Percentiles rank a stretch among this genome's conserved stretches.
Conservation (phyloP, 2,888 invertebrate genomes). For the Catocala nupta region DNA sequence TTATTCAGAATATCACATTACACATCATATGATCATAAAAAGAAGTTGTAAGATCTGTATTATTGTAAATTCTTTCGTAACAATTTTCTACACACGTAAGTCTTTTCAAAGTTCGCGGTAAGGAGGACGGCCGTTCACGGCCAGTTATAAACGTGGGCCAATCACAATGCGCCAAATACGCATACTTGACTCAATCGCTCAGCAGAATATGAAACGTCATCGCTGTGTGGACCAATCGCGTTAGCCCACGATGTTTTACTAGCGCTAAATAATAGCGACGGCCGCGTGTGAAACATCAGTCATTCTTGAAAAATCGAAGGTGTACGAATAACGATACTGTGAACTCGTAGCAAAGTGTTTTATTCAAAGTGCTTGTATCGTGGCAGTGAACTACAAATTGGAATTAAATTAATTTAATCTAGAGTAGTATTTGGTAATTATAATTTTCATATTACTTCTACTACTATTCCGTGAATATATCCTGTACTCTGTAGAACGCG, state of each 20-base stretch:
- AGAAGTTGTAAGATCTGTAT: too few relatives aligned
- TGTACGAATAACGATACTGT: constrained; percentile 60
- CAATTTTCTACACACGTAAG: constrained; percentile 3
- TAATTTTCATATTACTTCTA: constrained; percentile 29
- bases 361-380: constrained; percentile 70
- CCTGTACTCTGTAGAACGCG: background rate
- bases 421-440: constrained; percentile 64
- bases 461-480: constrained; percentile 7
- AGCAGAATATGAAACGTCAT: constrained; percentile 75
- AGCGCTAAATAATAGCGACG: constrained; percentile 86
- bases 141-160: constrained; percentile 90
- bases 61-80: constrained; percentile 24
- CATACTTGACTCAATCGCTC: constrained; percentile 79
- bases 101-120: constrained; percentile 71
- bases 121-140: constrained; percentile 51
- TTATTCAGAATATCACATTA: too few relatives aligned
- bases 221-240: constrained; percentile 81
- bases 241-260: constrained; percentile 87
- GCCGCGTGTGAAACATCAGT: constrained; percentile 81
- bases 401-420: constrained; percentile 49
- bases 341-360: constrained; percentile 65
- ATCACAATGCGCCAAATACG: constrained; percentile 88
- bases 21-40: too few relatives aligned
- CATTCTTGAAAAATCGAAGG: constrained; percentile 78
- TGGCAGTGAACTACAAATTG: constrained; percentile 66